These are phyloP conservation scores for Pardalotus punctatus DNA, from an alignment of 2,113 vertebrate species.

Conservation along the genomic window DNA sequence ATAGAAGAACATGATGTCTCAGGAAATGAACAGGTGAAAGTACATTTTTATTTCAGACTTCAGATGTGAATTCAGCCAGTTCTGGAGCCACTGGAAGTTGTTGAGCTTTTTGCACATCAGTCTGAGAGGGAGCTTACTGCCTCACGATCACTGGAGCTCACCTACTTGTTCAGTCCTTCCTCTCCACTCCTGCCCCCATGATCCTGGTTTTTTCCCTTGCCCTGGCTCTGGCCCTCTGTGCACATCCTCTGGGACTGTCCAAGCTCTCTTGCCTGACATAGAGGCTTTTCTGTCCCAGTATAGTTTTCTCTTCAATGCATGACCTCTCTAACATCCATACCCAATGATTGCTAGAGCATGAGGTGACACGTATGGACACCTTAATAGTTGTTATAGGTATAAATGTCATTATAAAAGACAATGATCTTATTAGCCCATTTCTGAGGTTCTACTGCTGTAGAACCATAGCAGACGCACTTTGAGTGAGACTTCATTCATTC, in stretches of 20 bases:
- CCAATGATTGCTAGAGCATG: accelerated
- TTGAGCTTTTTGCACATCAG: neutral
- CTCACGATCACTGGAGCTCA: neutral
- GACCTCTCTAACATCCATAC: neutral
- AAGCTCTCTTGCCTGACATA: neutral
- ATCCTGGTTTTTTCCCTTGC: neutral
- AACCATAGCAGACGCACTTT: neutral
- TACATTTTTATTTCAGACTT: neutral
- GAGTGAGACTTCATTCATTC: neutral
- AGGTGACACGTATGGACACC: neutral
- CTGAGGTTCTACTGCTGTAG: neutral
- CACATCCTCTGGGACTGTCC: neutral
- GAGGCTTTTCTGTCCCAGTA: neutral
- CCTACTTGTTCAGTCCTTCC: neutral
- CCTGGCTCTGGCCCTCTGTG: neutral
- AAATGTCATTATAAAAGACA: neutral
- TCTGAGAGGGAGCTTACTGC: neutral
- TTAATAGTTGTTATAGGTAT: neutral
- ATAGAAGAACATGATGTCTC: neutral
- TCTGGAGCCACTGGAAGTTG: neutral
- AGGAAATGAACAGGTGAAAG: neutral
- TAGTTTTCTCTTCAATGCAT: neutral
- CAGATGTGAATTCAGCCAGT: neutral
- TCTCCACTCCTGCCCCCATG: neutral
- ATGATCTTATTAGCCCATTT: neutral